Percentiles rank a stretch among this genome's conserved stretches.
Evolutionary conservation across 2,888 invertebrate species (phyloP).

Genomic region (Griposia aprilina): DNA sequence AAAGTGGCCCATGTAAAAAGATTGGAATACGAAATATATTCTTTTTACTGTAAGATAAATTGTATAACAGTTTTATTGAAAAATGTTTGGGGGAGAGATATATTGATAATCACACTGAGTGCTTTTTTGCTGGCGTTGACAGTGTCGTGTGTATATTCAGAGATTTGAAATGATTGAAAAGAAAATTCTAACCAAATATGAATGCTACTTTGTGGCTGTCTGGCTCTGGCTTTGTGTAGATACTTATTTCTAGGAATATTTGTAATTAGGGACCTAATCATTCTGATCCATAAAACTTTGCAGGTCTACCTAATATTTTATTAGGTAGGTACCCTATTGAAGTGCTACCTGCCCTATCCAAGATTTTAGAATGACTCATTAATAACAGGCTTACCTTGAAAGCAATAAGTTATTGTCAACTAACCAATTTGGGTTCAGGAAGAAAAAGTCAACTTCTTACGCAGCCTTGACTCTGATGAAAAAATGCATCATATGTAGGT

Average conservation of each 20-base stretch:
- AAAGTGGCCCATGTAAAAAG: slow-evolving; percentile 49
- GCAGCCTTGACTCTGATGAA: no score
- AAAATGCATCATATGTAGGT: no score
- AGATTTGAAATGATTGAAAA: slow-evolving; percentile 33
- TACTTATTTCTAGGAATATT: not conserved
- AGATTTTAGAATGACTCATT: no score
- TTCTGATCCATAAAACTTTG: not conserved
- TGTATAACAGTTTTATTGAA: slow-evolving; percentile 51
- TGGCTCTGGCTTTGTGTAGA: not conserved
- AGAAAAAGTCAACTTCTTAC: no score
- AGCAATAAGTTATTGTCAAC: no score
- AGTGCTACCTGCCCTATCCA: no score
- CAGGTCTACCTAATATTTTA: not conserved
- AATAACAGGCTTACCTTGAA: no score
- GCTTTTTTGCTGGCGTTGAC: slow-evolving; percentile 51
- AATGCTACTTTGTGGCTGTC: no score
- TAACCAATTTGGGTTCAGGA: no score
- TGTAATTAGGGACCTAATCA: not conserved
- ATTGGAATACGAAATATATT: slow-evolving; percentile 36
- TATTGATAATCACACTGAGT: slow-evolving; percentile 55
- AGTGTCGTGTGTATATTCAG: slow-evolving; percentile 13
- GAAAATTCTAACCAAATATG: slow-evolving; percentile 7
- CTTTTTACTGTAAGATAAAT: slow-evolving; percentile 23
- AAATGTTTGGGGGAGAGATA: slow-evolving; percentile 38
- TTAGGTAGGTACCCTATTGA: no score